A percentile compares a stretch with the other conserved stretches of the same genome.
Conservation (phyloP, 1,140 invertebrate genomes). For the Papilio xuthus region DNA sequence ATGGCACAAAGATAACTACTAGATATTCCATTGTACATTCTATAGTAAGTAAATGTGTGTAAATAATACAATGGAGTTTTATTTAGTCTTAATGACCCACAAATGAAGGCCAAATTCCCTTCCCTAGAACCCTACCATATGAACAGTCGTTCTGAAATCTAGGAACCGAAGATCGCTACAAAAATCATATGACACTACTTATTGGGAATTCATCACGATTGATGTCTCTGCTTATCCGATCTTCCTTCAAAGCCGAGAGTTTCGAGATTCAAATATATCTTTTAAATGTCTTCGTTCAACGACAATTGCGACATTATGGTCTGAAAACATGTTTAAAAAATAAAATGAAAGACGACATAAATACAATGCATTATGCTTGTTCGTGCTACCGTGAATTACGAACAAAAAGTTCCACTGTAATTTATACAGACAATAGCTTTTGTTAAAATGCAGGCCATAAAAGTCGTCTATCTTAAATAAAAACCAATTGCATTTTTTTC, state of each 20-base stretch:
- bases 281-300: too few relatives aligned
- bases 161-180: too few relatives aligned
- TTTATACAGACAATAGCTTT: constrained; percentile 6
- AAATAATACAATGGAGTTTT: constrained; percentile 45
- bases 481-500: too few relatives aligned
- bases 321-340: neutral
- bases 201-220: too few relatives aligned
- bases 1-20: constrained; percentile 54
- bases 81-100: neutral
- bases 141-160: too few relatives aligned
- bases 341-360: neutral
- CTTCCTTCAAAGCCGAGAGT: too few relatives aligned
- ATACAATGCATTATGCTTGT: neutral
- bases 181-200: too few relatives aligned
- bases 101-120: too few relatives aligned
- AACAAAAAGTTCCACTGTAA: neutral
- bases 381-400: neutral
- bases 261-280: too few relatives aligned
- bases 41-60: constrained; percentile 41
- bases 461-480: neutral
- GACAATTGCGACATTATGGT: too few relatives aligned
- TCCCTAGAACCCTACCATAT: too few relatives aligned
- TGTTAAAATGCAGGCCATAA: neutral
- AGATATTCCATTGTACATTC: constrained; percentile 38
- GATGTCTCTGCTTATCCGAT: too few relatives aligned